phyloP scores from a whole-genome alignment of 2,797 vertebrate species.

The Spinus pinus region DNA sequence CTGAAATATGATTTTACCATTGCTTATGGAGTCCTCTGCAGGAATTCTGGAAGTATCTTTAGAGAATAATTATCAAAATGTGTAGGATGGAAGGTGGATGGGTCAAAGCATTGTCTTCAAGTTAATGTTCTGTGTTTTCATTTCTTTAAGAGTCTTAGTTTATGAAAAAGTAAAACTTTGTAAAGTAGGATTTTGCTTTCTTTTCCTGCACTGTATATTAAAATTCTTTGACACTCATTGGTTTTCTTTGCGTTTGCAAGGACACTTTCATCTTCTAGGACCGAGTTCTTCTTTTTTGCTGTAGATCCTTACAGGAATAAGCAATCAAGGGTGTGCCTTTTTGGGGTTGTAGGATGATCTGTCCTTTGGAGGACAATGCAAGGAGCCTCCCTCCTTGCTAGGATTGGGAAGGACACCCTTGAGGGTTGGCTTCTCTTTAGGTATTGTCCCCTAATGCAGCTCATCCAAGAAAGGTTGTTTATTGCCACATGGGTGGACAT shows the following conservation, averaged over 20 bases:
- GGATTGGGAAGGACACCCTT: neutral
- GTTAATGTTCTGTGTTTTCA: neutral
- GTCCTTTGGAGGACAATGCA: neutral
- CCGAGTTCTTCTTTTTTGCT: neutral
- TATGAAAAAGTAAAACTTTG: neutral
- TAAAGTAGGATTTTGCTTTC: neutral
- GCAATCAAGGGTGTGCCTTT: neutral
- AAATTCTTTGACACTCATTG: neutral
- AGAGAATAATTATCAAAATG: neutral
- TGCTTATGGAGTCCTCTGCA: neutral
- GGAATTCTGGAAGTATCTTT: neutral
- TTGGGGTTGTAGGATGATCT: neutral
- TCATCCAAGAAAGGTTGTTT: neutral
- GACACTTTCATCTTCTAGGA: neutral
- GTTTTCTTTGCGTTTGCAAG: neutral
- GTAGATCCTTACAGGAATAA: neutral
- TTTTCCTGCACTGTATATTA: neutral
- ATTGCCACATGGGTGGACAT: neutral
- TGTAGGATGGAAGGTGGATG: neutral
- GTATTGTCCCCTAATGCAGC: neutral
- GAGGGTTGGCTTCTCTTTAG: neutral
- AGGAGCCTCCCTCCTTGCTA: neutral
- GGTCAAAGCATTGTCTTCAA: neutral
- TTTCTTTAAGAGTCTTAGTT: neutral
- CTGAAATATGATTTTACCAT: neutral